Evolutionary conservation across 1,140 invertebrate species (phyloP), one percentile per base, ranked within the genome.

Genomic region (Trachelipus rathkii): DNA sequence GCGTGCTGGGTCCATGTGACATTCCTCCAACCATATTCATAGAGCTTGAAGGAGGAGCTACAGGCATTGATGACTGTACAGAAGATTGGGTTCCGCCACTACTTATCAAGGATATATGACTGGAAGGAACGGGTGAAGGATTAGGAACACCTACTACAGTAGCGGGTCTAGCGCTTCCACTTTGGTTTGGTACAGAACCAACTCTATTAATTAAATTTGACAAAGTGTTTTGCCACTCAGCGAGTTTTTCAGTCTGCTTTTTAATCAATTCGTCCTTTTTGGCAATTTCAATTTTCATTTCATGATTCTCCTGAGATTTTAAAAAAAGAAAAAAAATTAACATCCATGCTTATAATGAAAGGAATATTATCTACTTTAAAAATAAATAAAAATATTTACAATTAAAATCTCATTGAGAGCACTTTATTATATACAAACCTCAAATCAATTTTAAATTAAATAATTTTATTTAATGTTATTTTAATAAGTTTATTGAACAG

Each of bases 221-320:
- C 11, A 97, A 86, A 43, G 96, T 86, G 82, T 89, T 91, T 84
- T 96, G 94, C 95, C 95, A 97, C 67, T 92, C 89, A 13, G 89
- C 89, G 60, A 97, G 91, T 84, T 95, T 95, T 45, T 96, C 94
- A 83, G 95, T 93, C 83, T 96, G 94, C 69, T 92, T 89, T 82
- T 94, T 91, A 7, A 97, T 88, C 0, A 97, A 85, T 73, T 93
- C 91, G 75, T 97, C 95, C 84, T 97, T 97, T 6, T 94, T 87
- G 3, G 89, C 87, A 21, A 96, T 87, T 84, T 97, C 95, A 66
- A 89, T 86, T 82, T 90, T 90, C 15, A 97, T 85, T 83, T 97
- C 95, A 77, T 88, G 89, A 81, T 94, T 94, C 83, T 96, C 95
- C 87, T 89, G 80, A 50, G 81, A 70, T n/a, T n/a, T n/a, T n/a